A percentile compares a stretch with the other conserved stretches of the same genome.
These are phyloP conservation scores for Drosophila buzzatii DNA, from an alignment of 2,888 invertebrate species.

Conservation along the genomic window DNA sequence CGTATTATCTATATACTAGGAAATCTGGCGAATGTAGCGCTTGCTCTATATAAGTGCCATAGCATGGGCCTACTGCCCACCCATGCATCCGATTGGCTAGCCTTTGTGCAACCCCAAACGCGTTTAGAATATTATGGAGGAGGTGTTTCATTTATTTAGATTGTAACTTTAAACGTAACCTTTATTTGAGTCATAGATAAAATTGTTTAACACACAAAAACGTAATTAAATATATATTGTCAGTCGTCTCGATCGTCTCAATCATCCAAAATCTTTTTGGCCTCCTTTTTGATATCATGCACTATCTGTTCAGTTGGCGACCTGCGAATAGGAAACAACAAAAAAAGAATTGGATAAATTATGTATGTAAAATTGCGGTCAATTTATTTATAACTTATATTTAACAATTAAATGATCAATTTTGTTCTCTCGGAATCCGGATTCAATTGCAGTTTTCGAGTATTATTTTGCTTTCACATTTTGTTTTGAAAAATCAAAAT, in stretches of 20 bases:
- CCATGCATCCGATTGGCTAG: slow-evolving; percentile 99
- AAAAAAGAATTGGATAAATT: neutral
- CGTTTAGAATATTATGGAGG: slow-evolving; percentile 95
- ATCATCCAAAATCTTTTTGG: slow-evolving; percentile 76
- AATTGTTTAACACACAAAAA: slow-evolving; percentile 30
- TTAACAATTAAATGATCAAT: neutral
- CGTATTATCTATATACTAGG: slow-evolving; percentile 97
- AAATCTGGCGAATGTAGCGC: slow-evolving; percentile 94
- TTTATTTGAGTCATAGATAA: slow-evolving; percentile 61
- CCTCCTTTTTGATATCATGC: slow-evolving; percentile 74
- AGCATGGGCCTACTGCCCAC: slow-evolving; percentile 98
- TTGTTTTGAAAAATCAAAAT: neutral
- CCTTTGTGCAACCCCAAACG: slow-evolving; percentile 96
- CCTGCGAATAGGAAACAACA: slow-evolving; percentile 52
- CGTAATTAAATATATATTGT: slow-evolving; percentile 32
- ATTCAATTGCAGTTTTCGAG: neutral
- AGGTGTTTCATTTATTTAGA: slow-evolving; percentile 88
- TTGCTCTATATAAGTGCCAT: slow-evolving; percentile 98
- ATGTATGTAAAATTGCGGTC: slow-evolving; percentile 9
- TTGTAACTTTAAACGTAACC: slow-evolving; percentile 39
- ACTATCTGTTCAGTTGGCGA: slow-evolving; percentile 70
- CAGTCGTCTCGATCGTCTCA: slow-evolving; percentile 20
- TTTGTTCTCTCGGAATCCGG: neutral
- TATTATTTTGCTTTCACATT: neutral
- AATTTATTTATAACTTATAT: slow-evolving; percentile 9